Base-by-base conservation (phyloP, 2,113 vertebrate genomes). In the Gymnobelideus leadbeateri region DNA sequence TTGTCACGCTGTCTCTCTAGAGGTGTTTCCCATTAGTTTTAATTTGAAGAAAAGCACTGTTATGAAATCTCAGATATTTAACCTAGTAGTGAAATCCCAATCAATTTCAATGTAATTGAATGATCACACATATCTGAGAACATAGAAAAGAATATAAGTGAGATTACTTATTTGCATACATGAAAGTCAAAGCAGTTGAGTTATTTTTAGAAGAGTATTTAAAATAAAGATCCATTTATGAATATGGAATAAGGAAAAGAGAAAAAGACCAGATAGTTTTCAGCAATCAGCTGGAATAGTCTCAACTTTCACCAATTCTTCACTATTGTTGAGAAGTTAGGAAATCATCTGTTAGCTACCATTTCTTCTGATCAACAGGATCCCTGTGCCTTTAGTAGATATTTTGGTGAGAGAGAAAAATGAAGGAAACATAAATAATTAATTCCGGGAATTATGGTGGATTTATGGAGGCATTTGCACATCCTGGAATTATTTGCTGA, bases 241-340 rank as follows among this genome's bases (percentile, higher is more conserved):
- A 97, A 97, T 97, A 95, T 97, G 97, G 43, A 68, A 16, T 46
- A 93, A 91, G 97, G 97, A 97, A 97, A 97, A 97, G 97, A 98
- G 37, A 25, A 91, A 61, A 93, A 93, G 37, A 28, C 47, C 31
- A 61, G 95, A 97, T 97, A 94, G 97, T 95, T 98, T 94, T 96
- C 68, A 94, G 54, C 97, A 97, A 96, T 97, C 96, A 91, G 9
- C 28, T 46, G 96, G 68, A 95, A 89, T 84, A 91, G 89, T 91
- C 84, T 91, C 96, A 97, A 96, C 95, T 96, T 95, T 97, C 97
- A 97, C 94, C 68, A 94, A 94, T 91, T 89, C 96, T 8, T 90
- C 92, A 96, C 93, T 47, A 91, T 49, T 84, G 16, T 84, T 7
- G n/a, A 84, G 19, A 84, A 43, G n/a, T 92, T 96, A 97, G 97